These are phyloP conservation scores for Anaspis maculata DNA, from an alignment of 2,888 invertebrate species.

Conservation along the genomic window DNA sequence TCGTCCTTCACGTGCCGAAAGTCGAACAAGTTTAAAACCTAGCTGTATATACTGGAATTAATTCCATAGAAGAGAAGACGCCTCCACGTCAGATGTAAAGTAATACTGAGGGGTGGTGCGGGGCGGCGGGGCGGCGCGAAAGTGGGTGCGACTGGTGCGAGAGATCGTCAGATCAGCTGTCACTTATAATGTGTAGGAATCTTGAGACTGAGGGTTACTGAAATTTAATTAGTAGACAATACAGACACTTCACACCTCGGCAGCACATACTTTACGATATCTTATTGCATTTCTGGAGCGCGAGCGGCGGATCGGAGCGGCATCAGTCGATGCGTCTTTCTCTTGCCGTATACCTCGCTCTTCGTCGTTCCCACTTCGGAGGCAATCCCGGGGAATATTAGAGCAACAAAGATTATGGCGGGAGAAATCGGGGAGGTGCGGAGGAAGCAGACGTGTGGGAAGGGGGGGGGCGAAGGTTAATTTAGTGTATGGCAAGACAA, in stretches of 20 bases:
- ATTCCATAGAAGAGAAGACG: too few species aligned
- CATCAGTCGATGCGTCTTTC: slow-evolving; percentile 8
- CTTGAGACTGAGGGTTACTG: slow-evolving; percentile 35
- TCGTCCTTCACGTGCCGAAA: slow-evolving; percentile 14
- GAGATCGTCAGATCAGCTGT: slow-evolving; percentile 37
- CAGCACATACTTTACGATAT: slow-evolving; percentile 39
- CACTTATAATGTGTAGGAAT: slow-evolving; percentile 33
- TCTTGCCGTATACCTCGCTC: neutral
- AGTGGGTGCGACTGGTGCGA: slow-evolving; percentile 6
- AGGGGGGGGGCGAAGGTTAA: too few species aligned
- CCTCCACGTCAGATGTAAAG: slow-evolving; percentile 24
- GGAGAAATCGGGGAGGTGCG: too few species aligned
- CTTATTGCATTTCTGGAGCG: slow-evolving; percentile 34
- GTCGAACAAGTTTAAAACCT: slow-evolving; percentile 16
- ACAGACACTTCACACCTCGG: slow-evolving; percentile 33
- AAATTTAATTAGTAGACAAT: slow-evolving; percentile 41
- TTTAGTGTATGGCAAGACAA: neutral
- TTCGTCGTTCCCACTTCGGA: neutral
- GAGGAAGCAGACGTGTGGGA: too few species aligned
- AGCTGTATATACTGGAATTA: slow-evolving; percentile 24
- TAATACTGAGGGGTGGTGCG: slow-evolving; percentile 16
- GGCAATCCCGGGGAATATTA: too few species aligned
- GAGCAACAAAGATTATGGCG: too few species aligned
- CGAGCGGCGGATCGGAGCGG: too few species aligned
- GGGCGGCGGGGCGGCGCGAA: neutral